A percentile compares a stretch with the other conserved stretches of the same genome.
phyloP scores from a whole-genome alignment of 1,140 invertebrate genomes.

The Ridgeia piscesae region DNA sequence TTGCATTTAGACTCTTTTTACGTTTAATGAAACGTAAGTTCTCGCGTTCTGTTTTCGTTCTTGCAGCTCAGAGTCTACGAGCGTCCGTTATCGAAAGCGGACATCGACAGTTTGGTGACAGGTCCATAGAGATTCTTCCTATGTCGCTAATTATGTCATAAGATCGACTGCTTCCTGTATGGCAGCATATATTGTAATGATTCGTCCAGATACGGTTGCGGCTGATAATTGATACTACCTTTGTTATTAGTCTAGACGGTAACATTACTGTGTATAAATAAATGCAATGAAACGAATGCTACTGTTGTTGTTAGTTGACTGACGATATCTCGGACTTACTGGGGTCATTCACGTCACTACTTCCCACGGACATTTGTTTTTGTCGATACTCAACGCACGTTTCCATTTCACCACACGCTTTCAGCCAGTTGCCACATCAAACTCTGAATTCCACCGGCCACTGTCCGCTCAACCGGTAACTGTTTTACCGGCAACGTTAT shows the following conservation, averaged over 20 bases:
- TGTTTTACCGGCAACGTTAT: too few relatives aligned
- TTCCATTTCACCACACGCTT: too few relatives aligned
- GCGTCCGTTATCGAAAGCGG: not conserved
- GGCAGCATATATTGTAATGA: not conserved
- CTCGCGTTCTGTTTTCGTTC: not conserved
- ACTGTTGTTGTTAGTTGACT: not conserved
- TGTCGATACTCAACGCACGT: too few relatives aligned
- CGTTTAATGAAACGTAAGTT: not conserved
- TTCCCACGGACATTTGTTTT: too few relatives aligned
- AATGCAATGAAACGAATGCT: not conserved
- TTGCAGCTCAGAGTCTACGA: not conserved
- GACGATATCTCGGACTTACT: not conserved
- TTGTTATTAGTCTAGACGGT: not conserved
- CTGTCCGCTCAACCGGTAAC: too few relatives aligned
- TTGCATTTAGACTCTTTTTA: too few relatives aligned
- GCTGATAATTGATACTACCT: not conserved
- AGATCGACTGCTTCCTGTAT: not conserved
- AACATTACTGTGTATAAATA: not conserved
- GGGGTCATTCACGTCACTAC: not conserved
- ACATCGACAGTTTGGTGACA: not conserved
- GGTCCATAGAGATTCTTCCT: not conserved
- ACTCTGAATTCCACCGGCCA: too few relatives aligned
- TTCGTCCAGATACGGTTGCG: not conserved
- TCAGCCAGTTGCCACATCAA: too few relatives aligned
- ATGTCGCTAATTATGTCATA: not conserved